Percentiles rank a stretch among this genome's conserved stretches.
Evolutionary conservation across 2,113 vertebrate genomes (phyloP).

Genomic region (Myrmophylax atrothorax): DNA sequence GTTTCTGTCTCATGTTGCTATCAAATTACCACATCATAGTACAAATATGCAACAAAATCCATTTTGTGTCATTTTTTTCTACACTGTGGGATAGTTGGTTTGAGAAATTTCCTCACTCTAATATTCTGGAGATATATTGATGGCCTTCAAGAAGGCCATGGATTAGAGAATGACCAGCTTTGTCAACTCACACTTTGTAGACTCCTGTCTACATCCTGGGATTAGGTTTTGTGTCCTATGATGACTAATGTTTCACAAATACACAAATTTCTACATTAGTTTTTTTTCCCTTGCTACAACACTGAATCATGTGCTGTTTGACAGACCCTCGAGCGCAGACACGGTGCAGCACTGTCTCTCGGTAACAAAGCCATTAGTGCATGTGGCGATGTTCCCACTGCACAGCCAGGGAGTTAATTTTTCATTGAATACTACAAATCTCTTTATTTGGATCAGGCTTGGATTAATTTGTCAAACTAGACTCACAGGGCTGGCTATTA

Average conservation of each 20-base stretch:
- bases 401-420: constrained; percentile 36
- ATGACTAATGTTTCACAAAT: neutral
- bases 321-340: neutral
- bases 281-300: neutral
- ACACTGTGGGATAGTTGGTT: neutral
- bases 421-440: constrained; percentile 50
- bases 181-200: neutral
- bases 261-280: neutral
- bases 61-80: neutral
- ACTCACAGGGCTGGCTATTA: neutral
- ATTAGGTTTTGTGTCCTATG: neutral
- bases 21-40: neutral
- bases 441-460: constrained; percentile 59
- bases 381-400: neutral
- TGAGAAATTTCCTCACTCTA: neutral
- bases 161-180: neutral
- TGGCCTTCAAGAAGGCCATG: neutral
- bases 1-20: neutral
- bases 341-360: neutral
- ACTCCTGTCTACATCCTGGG: neutral
- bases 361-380: neutral
- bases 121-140: neutral
- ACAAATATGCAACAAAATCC: neutral
- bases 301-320: neutral
- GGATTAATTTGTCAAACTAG: constrained; percentile 63